A percentile compares a stretch with the other conserved stretches of the same genome.
phyloP scores from a whole-genome alignment of 2,113 vertebrate species.

The Pseudopipra pipra region DNA sequence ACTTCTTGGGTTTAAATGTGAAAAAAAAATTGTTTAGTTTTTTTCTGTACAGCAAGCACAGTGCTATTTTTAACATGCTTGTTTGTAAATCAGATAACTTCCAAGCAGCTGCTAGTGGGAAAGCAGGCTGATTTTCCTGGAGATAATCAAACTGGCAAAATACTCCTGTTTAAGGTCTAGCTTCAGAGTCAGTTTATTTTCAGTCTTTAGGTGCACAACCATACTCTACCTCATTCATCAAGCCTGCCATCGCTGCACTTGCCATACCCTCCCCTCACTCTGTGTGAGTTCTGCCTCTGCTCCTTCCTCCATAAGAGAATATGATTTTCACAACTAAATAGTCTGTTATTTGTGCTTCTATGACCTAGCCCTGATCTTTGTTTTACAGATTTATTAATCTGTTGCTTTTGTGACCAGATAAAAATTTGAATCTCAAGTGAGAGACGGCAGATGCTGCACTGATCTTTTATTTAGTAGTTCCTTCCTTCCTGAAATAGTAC shows the following conservation, averaged over 20 bases:
- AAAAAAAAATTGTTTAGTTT: not conserved
- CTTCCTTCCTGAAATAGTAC: slow-evolving; percentile 5
- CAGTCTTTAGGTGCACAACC: not conserved
- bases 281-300: not conserved
- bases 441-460: fast-evolving
- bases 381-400: not conserved
- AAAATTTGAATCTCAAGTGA: not conserved
- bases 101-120: not conserved
- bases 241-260: not conserved
- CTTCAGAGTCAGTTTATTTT: not conserved
- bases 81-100: not conserved
- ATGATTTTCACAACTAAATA: not conserved
- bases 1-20: not conserved
- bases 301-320: not conserved
- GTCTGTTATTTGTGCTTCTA: not conserved
- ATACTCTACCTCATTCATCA: not conserved
- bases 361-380: not conserved
- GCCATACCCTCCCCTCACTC: not conserved
- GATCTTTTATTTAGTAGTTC: not conserved
- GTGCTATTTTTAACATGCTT: not conserved
- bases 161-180: not conserved
- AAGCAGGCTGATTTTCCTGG: not conserved
- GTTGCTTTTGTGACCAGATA: not conserved
- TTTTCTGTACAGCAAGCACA: not conserved
- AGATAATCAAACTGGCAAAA: not conserved